Evolutionary conservation across 2,888 invertebrate species (phyloP), one percentile per base, ranked within the genome.

Genomic region (Azorinus chamasolen): DNA sequence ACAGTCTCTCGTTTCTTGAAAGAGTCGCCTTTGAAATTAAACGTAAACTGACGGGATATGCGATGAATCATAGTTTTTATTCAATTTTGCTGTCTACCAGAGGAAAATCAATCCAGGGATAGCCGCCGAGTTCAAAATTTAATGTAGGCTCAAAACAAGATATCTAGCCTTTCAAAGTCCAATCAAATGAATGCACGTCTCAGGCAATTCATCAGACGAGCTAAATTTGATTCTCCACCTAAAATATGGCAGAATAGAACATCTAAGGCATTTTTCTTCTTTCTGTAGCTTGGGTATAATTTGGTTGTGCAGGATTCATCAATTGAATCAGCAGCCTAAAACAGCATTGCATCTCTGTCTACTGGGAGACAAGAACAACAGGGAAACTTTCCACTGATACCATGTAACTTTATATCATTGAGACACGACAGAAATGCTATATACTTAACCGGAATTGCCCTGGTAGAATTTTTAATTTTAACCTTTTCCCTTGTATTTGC

Each of bases 51-150:
- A 66, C 61, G 51, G 39, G 66, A 55, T 58, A 57, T 62, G 61
- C 43, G 20, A 45, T 77, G 77, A 72, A 77, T 77, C 77, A 72
- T 71, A 46, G 22, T 24, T 48, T 54, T 63, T 72, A 72, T 71
- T 77, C 68, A 71, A 77, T 77, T 77, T 63, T 27, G 45, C 51
- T 65, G 77, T 77, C 71, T 77, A 64, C 63, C 22, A 32, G 37
- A 41, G 24, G 61, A 61, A 69, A 69, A 69, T 69, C 69, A 69
- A 61, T 69, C 64, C 53, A 27, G 27, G 12, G 24, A 4, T 27
- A 16, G 16, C 27, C 53, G 24, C 53, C 6, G 53, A 53, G 24
- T 53, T 53, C 20, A 27, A 53, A 53, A 53, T 53, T 53, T 53
- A 53, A 53, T 32, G 53, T 25, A 27, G 53, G 27, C 53, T 53